These are phyloP conservation scores for Mirounga angustirostris DNA, from an alignment of 2,113 vertebrate species.

Conservation along the genomic window DNA sequence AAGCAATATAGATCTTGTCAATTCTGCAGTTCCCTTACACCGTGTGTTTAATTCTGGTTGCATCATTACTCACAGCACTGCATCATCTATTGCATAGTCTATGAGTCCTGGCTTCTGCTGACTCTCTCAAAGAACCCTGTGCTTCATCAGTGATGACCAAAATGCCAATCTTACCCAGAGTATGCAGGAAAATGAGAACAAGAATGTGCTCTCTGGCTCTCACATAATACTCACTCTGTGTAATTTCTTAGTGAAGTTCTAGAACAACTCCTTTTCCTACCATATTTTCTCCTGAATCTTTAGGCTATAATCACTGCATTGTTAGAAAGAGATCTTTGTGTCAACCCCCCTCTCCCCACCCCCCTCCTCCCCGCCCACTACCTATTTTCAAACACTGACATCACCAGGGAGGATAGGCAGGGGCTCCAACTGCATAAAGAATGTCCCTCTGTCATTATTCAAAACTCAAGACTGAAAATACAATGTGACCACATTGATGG, in stretches of 20 bases:
- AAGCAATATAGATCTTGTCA: not conserved
- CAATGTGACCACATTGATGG: too few relatives aligned
- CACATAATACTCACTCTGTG: not conserved
- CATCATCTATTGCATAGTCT: rapidly evolving
- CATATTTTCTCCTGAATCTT: not conserved
- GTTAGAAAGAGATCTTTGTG: not conserved
- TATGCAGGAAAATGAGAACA: not conserved
- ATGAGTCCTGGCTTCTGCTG: not conserved
- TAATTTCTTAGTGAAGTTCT: not conserved
- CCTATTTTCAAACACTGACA: not conserved
- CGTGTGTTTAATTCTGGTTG: rapidly evolving
- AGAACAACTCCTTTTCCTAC: not conserved
- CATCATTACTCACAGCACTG: rapidly evolving
- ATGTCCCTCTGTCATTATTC: not conserved
- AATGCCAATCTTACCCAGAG: not conserved
- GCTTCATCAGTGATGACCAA: not conserved
- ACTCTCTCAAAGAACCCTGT: not conserved
- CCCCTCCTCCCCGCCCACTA: too few relatives aligned
- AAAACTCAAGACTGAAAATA: not conserved
- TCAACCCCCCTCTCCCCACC: rapidly evolving
- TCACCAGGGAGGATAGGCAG: not conserved
- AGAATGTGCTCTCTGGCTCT: not conserved
- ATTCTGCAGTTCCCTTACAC: not conserved
- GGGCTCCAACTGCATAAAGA: too few relatives aligned
- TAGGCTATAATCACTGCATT: too few relatives aligned